phyloP scores from a whole-genome alignment of 2,888 invertebrate species.

The Anthophora plumipes region DNA sequence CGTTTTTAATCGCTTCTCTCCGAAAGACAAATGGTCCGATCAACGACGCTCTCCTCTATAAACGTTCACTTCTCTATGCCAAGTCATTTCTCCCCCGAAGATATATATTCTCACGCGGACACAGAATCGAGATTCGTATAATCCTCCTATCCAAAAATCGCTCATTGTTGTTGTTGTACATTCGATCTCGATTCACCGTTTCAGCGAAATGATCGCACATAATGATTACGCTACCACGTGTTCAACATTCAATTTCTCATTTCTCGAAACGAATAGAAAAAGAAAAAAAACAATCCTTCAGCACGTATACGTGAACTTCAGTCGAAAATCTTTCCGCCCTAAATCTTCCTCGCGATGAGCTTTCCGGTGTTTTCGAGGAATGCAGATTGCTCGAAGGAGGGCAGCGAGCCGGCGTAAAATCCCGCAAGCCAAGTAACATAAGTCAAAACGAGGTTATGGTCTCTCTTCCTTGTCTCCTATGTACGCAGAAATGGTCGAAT shows the following conservation, averaged over 20 bases:
- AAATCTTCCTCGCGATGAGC: background rate
- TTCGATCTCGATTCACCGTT: too few species aligned
- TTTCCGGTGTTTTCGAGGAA: background rate
- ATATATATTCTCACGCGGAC: too few species aligned
- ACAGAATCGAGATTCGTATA: too few species aligned
- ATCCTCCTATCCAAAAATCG: background rate
- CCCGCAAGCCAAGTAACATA: slow-evolving; percentile 51
- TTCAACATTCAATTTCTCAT: too few species aligned
- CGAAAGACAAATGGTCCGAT: background rate
- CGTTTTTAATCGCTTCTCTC: background rate
- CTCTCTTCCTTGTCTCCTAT: slow-evolving; percentile 37
- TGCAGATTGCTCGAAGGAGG: background rate
- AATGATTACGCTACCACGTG: background rate
- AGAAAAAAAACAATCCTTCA: too few species aligned
- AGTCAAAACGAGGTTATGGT: slow-evolving; percentile 50
- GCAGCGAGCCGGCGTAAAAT: slow-evolving; percentile 40
- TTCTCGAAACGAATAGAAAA: too few species aligned
- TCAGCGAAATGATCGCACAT: background rate
- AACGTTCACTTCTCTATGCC: background rate
- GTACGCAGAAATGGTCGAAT: slow-evolving; percentile 56
- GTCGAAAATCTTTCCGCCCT: too few species aligned
- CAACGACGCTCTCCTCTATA: background rate
- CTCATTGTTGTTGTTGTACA: background rate
- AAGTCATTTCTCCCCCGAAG: too few species aligned
- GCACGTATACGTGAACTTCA: too few species aligned